phyloP scores from a whole-genome alignment of 2,888 invertebrate genomes.

The Ptilodon capucinus region DNA sequence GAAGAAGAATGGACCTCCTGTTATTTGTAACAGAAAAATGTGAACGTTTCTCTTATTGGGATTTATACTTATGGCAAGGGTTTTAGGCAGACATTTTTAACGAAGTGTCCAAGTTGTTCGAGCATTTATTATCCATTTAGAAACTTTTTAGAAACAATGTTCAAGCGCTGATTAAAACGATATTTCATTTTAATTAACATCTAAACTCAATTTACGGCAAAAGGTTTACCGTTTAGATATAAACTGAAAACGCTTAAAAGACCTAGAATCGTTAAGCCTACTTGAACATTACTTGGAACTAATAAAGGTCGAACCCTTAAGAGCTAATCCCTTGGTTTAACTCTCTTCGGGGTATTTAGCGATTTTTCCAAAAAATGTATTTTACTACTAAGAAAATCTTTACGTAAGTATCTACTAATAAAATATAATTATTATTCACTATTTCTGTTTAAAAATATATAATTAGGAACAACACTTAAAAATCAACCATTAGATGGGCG shows the following conservation, averaged over 20 bases:
- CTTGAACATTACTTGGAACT: conserved; percentile 21
- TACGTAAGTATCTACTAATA: no score
- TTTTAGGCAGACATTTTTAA: background rate
- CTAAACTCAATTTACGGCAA: background rate
- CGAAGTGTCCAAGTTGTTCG: background rate
- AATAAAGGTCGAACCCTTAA: conserved; percentile 23
- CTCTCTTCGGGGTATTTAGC: background rate
- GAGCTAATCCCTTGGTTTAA: conserved; percentile 21
- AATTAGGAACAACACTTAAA: no score
- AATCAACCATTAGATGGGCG: no score
- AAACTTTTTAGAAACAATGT: background rate
- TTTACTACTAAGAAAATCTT: no score
- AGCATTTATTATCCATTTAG: background rate
- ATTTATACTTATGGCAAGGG: background rate
- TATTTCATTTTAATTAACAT: background rate
- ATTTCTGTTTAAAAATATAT: no score
- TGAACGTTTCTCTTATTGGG: background rate
- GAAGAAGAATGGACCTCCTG: no score
- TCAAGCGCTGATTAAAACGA: background rate
- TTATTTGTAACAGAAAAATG: no score
- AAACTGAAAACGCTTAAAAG: conserved; percentile 13
- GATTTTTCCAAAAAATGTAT: background rate
- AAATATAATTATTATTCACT: no score
- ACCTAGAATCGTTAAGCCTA: conserved; percentile 9
- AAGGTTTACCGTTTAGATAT: conserved; percentile 6